phyloP scores from a whole-genome alignment of 2,113 vertebrate species.

The Gobius niger region DNA sequence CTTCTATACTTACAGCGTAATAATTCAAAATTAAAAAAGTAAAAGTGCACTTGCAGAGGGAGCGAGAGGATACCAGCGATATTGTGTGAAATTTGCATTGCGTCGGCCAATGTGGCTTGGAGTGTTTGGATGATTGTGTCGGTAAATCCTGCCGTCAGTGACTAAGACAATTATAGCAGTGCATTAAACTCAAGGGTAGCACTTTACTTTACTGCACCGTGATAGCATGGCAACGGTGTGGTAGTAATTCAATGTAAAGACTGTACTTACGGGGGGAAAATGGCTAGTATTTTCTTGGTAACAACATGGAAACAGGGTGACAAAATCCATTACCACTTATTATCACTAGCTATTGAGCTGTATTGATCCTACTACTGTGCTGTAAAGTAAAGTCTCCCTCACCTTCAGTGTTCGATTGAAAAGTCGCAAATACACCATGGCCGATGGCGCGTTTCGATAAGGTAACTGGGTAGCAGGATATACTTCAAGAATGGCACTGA shows the following conservation, averaged over 20 bases:
- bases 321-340: no score
- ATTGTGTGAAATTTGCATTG: slow-evolving; percentile 34
- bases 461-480: slow-evolving; percentile 16
- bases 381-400: no score
- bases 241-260: no score
- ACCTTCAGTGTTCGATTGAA: slow-evolving; percentile 21
- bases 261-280: no score
- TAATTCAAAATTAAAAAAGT: slow-evolving; percentile 63
- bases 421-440: slow-evolving; percentile 20
- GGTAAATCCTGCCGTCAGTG: slow-evolving; percentile 18
- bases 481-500: slow-evolving; percentile 32
- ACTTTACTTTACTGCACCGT: no score
- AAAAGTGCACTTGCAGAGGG: slow-evolving; percentile 80
- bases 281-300: no score
- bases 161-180: slow-evolving; percentile 18
- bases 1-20: slow-evolving; percentile 73
- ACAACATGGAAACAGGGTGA: no score
- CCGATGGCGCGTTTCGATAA: slow-evolving; percentile 1
- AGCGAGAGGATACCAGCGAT: slow-evolving; percentile 41
- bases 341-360: no score
- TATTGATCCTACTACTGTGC: no score
- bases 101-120: slow-evolving; percentile 11
- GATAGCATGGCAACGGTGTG: no score
- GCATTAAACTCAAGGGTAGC: slow-evolving; percentile 24
- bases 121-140: slow-evolving; percentile 40